Evolutionary conservation across 2,797 vertebrate species (phyloP).

Genomic region (Phataginus tricuspis): DNA sequence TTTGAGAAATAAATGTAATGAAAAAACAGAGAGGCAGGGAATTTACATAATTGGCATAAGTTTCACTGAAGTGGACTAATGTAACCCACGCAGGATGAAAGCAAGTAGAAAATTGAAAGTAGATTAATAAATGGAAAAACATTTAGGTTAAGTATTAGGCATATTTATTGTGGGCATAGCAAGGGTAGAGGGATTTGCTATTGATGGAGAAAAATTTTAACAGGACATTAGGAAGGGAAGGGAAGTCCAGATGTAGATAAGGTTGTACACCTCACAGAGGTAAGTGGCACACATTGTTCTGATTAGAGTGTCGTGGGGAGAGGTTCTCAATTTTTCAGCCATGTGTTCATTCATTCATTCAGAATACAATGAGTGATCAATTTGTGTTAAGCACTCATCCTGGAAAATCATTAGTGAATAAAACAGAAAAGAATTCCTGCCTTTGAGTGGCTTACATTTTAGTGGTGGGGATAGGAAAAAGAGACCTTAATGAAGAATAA

Average conservation of each 20-base stretch:
- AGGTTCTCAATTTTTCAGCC: background rate
- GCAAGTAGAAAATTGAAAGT: background rate
- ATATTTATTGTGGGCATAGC: background rate
- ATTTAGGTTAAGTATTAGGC: background rate
- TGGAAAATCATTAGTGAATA: background rate
- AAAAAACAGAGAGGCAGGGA: background rate
- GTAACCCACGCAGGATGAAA: background rate
- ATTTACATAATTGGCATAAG: background rate
- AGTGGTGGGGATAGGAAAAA: background rate
- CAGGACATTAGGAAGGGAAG: background rate
- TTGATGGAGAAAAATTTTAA: background rate
- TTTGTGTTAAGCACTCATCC: background rate
- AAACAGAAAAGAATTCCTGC: background rate
- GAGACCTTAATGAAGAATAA: background rate
- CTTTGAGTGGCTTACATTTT: background rate
- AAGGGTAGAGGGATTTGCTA: background rate
- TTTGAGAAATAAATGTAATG: background rate
- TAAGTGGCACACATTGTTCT: background rate
- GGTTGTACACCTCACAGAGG: background rate
- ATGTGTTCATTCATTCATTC: background rate
- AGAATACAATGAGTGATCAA: background rate
- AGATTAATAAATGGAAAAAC: background rate
- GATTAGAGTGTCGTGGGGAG: too few species aligned
- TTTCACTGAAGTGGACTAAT: background rate
- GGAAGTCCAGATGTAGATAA: rapidly evolving